These are phyloP conservation scores for Acanthis flammea DNA, from an alignment of 2,797 vertebrate genomes.

Conservation along the genomic window DNA sequence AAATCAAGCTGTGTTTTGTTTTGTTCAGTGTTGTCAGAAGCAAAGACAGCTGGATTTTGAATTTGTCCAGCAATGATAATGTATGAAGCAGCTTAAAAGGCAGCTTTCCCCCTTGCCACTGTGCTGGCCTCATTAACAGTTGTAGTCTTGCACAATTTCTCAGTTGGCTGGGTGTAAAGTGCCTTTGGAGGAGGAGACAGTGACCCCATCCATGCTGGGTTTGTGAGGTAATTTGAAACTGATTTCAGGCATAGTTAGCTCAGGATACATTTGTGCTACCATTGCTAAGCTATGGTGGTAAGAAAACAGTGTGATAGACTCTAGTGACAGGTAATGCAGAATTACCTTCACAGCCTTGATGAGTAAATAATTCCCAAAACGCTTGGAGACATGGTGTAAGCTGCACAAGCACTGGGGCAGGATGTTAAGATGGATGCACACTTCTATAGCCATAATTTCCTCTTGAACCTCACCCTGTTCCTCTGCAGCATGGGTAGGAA, in stretches of 20 bases:
- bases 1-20: conserved; percentile 48
- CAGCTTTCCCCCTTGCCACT: conserved; percentile 32
- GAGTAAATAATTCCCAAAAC: background rate
- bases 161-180: background rate
- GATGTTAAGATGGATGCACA: background rate
- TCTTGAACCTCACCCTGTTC: background rate
- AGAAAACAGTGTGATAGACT: background rate
- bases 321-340: background rate
- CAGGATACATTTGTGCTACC: background rate
- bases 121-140: background rate
- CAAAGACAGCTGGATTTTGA: conserved; percentile 45
- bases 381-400: background rate
- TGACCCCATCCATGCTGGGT: background rate
- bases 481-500: fast-evolving
- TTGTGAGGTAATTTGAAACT: background rate
- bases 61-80: conserved; percentile 23
- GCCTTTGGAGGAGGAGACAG: background rate
- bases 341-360: background rate
- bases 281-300: background rate
- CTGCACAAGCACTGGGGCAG: background rate
- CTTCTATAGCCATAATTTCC: background rate
- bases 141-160: conserved; percentile 8
- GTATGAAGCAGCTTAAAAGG: conserved; percentile 24
- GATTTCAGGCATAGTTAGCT: background rate
- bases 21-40: conserved; percentile 23